These are phyloP conservation scores for Tursiops truncatus DNA, from an alignment of 2,113 vertebrate species.

Conservation along the genomic window DNA sequence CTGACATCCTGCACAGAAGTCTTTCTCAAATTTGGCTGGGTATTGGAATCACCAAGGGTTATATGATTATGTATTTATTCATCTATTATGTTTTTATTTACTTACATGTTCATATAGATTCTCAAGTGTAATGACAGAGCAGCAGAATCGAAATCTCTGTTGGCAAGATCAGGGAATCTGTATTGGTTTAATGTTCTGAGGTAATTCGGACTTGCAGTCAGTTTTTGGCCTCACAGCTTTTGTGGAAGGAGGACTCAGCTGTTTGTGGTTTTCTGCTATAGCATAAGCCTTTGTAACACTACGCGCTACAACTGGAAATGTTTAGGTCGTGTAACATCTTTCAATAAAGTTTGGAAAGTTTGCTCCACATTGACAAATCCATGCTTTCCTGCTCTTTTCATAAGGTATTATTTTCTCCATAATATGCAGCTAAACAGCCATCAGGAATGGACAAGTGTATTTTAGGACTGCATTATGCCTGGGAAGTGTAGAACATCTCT, in stretches of 20 bases:
- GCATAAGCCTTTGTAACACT: not conserved
- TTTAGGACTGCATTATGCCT: slow-evolving; percentile 32
- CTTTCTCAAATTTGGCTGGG: not conserved
- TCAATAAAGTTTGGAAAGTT: not conserved
- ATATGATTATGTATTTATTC: not conserved
- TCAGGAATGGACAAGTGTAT: not conserved
- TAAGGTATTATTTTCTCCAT: not conserved
- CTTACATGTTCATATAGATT: not conserved
- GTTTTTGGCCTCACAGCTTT: not conserved
- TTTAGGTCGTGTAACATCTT: not conserved
- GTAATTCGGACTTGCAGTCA: not conserved
- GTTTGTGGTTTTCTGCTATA: not conserved
- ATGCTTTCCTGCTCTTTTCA: slow-evolving; percentile 13
- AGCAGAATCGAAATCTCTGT: not conserved
- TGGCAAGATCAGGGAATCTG: not conserved
- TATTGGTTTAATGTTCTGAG: not conserved
- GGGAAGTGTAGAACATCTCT: not conserved
- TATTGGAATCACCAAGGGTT: not conserved
- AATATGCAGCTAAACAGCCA: not conserved
- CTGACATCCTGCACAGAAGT: not conserved
- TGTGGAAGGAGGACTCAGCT: not conserved
- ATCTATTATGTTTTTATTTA: not conserved
- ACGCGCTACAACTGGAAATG: not conserved
- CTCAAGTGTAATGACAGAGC: not conserved
- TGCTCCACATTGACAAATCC: not conserved